phyloP scores from a whole-genome alignment of 1,140 invertebrate genomes.

The Drosophila arawakana region DNA sequence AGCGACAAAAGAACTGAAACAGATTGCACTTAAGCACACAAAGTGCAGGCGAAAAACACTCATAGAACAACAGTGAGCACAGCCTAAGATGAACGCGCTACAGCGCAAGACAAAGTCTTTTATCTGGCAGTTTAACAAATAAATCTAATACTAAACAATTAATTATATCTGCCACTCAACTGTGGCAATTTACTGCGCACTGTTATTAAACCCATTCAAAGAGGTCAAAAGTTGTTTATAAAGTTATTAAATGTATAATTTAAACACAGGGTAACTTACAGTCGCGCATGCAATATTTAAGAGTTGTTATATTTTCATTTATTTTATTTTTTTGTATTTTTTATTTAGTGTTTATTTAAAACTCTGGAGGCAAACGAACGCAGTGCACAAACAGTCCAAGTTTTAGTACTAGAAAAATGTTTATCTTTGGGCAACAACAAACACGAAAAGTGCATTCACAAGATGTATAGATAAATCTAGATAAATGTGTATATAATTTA shows the following conservation, averaged over 20 bases:
- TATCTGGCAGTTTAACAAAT: background rate
- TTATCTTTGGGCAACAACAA: slow-evolving; percentile 66
- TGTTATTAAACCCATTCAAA: no score
- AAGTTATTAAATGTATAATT: background rate
- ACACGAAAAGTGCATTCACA: slow-evolving; percentile 13
- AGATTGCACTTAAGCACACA: slow-evolving; percentile 23
- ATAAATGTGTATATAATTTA: slow-evolving; percentile 1
- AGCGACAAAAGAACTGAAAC: slow-evolving; percentile 2
- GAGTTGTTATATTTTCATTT: slow-evolving; percentile 2
- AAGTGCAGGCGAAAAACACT: slow-evolving; percentile 7
- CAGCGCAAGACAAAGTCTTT: background rate
- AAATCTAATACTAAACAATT: no score
- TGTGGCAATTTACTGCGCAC: no score
- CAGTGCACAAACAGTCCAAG: slow-evolving; percentile 35
- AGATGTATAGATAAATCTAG: slow-evolving; percentile 14
- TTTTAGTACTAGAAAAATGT: slow-evolving; percentile 49
- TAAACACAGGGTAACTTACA: background rate
- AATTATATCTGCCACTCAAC: no score
- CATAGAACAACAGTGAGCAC: background rate
- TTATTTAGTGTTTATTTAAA: slow-evolving; percentile 56
- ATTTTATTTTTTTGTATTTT: slow-evolving; percentile 38
- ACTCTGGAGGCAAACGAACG: slow-evolving; percentile 31
- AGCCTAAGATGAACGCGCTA: background rate
- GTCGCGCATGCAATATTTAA: background rate
- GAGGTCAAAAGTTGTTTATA: background rate